Evolutionary conservation across 2,113 vertebrate genomes (phyloP), one percentile per base, ranked within the genome.

Genomic region (Crocuta crocuta): DNA sequence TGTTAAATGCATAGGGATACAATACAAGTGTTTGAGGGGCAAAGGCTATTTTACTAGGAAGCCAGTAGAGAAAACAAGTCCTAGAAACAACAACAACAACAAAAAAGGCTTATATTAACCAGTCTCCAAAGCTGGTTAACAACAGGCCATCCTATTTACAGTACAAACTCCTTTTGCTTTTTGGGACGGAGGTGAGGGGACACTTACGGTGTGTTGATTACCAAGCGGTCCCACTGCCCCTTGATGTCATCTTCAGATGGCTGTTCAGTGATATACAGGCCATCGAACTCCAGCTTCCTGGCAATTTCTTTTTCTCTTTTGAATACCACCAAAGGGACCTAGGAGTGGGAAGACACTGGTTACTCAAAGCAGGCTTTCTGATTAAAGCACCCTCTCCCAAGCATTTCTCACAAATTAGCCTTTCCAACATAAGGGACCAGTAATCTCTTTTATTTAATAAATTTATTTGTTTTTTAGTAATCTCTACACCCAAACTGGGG

Each of bases 221-320:
- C 99, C 45, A 99, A 98, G 26, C 99, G 99, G 98, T 99, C 99
- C 99, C 99, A 99, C 7, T 99, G 99, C 53, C 99, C 99, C 98
- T 99, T 99, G 95, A 99, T 99, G 97, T 99, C 99, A 82, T 99
- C 99, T 94, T 99, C 99, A 11, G 99, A 99, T 4, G 99, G 99
- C 97, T 99, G 99, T 97, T 99, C 99, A 0, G 99, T 99, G 98
- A 99, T 99, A 98, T 99, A 99, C 0, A 99, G 99, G 53, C 99
- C 99, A 10, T 99, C 99, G 96, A 99, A 99, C 98, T 99, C 99
- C 98, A 99, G 96, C 98, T 99, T 99, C 97, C 99, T 99, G 43
- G 99, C 99, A 53, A 99, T 99, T 97, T 99, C 99, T 97, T 99
- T 99, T 98, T 99, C 99, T 55, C 99, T 99, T 95, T 99, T 99